phyloP scores from a whole-genome alignment of 1,140 invertebrate genomes.

The Trypoxylus dichotomus region DNA sequence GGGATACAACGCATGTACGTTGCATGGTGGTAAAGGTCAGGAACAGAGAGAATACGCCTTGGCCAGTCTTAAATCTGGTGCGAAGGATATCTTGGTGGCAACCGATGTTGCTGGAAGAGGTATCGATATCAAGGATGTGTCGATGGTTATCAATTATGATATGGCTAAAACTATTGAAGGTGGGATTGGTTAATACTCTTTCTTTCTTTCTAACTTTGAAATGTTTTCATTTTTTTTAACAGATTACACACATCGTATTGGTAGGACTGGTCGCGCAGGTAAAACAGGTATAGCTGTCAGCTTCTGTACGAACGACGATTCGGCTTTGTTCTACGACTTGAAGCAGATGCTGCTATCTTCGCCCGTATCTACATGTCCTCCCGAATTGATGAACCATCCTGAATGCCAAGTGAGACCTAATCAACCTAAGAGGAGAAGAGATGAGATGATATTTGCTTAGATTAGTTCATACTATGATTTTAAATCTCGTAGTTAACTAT shows the following conservation, averaged over 20 bases:
- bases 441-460: conserved; percentile 93
- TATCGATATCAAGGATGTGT: conserved; percentile 99
- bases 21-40: conserved; percentile 99
- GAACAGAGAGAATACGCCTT: conserved; percentile 99
- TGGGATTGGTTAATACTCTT: not conserved
- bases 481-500: not conserved
- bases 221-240: conserved; percentile 47
- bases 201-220: not conserved
- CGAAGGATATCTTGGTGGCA: conserved; percentile 98
- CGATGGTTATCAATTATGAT: conserved; percentile 98
- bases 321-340: conserved; percentile 93
- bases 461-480: not conserved
- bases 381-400: conserved; percentile 96
- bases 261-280: conserved; percentile 97
- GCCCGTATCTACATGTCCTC: conserved; percentile 94
- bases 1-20: conserved; percentile 93
- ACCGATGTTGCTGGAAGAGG: conserved; percentile 99
- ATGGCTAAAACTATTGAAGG: conserved; percentile 99
- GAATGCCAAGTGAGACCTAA: conserved; percentile 98
- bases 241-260: conserved; percentile 99
- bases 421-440: conserved; percentile 88
- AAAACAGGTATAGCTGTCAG: conserved; percentile 95
- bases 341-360: conserved; percentile 89
- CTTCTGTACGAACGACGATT: conserved; percentile 97
- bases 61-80: conserved; percentile 90